Conservation (phyloP, 2,797 vertebrate species). For the Cercopithecus mitis region DNA sequence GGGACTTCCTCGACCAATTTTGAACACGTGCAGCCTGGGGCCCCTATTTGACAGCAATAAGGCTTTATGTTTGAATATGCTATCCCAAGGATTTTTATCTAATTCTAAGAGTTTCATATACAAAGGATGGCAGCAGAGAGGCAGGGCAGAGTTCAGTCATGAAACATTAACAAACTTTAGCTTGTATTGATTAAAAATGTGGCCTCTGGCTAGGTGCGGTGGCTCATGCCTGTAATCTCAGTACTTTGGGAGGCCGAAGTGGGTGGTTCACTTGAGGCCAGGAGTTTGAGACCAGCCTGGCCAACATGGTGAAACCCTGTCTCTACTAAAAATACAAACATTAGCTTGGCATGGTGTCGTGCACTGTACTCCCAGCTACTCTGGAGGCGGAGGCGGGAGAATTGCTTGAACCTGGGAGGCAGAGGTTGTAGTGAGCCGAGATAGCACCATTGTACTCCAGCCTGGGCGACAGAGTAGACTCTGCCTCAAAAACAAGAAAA, state of each 20-base stretch:
- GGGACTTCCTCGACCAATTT: neutral
- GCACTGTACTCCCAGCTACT: neutral
- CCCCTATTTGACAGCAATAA: neutral
- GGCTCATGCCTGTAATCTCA: neutral
- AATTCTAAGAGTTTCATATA: neutral
- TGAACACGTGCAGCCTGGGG: neutral
- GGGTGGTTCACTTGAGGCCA: neutral
- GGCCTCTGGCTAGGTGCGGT: neutral
- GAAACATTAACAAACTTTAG: neutral
- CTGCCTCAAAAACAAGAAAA: neutral
- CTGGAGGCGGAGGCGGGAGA: neutral
- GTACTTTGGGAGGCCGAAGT: neutral
- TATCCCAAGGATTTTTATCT: neutral
- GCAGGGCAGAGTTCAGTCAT: neutral
- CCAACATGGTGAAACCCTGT: neutral
- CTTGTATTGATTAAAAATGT: neutral
- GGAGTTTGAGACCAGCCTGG: neutral
- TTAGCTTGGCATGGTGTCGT: neutral
- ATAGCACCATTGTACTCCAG: neutral
- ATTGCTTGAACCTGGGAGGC: neutral
- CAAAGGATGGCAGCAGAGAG: neutral
- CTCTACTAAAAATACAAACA: neutral
- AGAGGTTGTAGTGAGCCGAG: neutral
- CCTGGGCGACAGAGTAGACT: neutral
- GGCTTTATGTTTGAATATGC: neutral